Base-by-base conservation (phyloP, 1,140 invertebrate species). In the Drosophila ironensis region DNA sequence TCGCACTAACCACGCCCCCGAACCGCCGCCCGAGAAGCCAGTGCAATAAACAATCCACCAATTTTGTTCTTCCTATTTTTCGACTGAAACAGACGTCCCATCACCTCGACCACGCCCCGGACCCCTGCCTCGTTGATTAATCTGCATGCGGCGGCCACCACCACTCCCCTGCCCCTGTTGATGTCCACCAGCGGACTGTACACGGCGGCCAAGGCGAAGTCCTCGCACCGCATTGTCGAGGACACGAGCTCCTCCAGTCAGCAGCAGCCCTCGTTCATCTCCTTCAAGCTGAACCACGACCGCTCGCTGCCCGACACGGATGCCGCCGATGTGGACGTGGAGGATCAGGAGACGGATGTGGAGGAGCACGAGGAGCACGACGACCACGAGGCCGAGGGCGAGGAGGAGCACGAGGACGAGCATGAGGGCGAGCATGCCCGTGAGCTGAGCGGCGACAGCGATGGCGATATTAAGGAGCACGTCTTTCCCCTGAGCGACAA, bases 51-150 rank as follows among this genome's bases (percentile, higher is more conserved):
- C 30, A 19, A 51, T 19, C 41, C 17, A 37, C 5, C 2, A 9
- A 14, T 35, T 25, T 40, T 41, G 1, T 37, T 56, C 37, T 30
- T 42, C 38, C 12, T 46, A 7, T 44, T 1, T 12, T 5, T 35
- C 19, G 0, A 2, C 1, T 8, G 17, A 5, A 3, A 9, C 24
- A 90, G 88, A 61, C 87, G 88, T 22, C 88, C 88, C 70, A 89
- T 90, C 41, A 89, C 84, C 44, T 88, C 87, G 20, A 90, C 88
- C 14, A 89, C 88, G n/a, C 72, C 88, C 8, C 64, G 80, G 20
- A 30, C 80, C 5, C 56, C 80, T 24, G 56, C 24, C 42, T 41
- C 63, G 16, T 54, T 82, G 40, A 51, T 75, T 16, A 66, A 74
- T 25, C 44, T 86, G 41, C 59, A 72, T 41, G 59, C 42, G 12